phyloP scores from a whole-genome alignment of 2,113 vertebrate species.

The Sinocyclocheilus anophthalmus region DNA sequence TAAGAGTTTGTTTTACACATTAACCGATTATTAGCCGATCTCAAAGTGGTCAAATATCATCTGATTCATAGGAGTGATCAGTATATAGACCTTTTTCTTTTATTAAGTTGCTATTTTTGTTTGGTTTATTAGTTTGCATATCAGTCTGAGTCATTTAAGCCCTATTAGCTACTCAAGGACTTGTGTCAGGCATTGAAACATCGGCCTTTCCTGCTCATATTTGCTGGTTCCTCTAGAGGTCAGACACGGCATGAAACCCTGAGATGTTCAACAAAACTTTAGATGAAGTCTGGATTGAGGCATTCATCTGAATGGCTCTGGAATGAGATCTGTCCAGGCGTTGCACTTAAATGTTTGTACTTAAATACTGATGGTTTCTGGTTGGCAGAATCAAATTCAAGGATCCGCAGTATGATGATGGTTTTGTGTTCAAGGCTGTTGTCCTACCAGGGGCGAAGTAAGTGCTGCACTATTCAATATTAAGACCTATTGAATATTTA shows the following conservation, averaged over 20 bases:
- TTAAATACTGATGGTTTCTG: slow-evolving; percentile 42
- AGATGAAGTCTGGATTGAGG: slow-evolving; percentile 8
- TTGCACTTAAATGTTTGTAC: background rate
- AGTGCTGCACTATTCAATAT: slow-evolving; percentile 57
- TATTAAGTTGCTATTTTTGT: background rate
- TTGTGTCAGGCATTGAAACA: background rate
- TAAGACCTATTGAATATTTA: background rate
- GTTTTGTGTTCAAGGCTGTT: slow-evolving; percentile 86
- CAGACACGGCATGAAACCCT: background rate
- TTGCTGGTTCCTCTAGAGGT: slow-evolving; percentile 6
- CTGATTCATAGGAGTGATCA: background rate
- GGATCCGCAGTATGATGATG: slow-evolving; percentile 83
- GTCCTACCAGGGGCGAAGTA: slow-evolving; percentile 91
- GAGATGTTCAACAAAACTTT: background rate
- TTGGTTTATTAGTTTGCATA: background rate
- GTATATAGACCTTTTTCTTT: background rate
- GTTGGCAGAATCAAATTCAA: slow-evolving; percentile 87
- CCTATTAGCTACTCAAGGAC: background rate
- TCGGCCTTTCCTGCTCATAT: background rate
- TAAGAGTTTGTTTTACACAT: slow-evolving; percentile 63
- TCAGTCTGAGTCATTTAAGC: background rate
- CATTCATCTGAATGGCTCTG: slow-evolving; percentile 19
- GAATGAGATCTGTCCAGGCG: background rate
- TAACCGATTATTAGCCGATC: background rate
- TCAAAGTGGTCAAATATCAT: background rate